Percentiles rank a stretch among this genome's conserved stretches.
These are phyloP conservation scores for Seriola quinqueradiata DNA, from an alignment of 2,113 vertebrate genomes.

Conservation along the genomic window DNA sequence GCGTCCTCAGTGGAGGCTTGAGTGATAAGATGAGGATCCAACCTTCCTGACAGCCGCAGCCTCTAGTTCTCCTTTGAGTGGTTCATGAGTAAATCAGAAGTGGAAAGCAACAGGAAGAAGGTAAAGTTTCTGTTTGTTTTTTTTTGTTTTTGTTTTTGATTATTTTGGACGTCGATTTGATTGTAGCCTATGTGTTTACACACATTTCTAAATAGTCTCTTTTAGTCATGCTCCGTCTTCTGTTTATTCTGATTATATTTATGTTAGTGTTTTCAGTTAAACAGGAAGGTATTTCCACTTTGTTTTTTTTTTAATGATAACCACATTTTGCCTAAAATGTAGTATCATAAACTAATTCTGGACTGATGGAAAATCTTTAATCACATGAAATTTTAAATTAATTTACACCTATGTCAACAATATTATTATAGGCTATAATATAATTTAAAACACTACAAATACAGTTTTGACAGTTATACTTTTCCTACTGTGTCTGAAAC, in stretches of 20 bases:
- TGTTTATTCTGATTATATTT: not conserved
- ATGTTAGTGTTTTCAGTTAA: not conserved
- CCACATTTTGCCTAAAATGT: not conserved
- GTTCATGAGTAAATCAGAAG: not conserved
- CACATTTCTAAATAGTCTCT: not conserved
- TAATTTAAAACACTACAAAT: not conserved
- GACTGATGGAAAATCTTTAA: not conserved
- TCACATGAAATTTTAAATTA: too few relatives aligned
- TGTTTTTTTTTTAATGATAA: too few relatives aligned
- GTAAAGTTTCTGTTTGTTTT: slow-evolving; percentile 39
- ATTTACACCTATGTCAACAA: too few relatives aligned
- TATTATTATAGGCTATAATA: not conserved
- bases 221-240: not conserved
- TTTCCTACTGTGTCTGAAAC: not conserved
- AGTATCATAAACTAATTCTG: not conserved
- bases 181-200: not conserved
- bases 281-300: not conserved
- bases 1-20: slow-evolving; percentile 15
- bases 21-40: slow-evolving; percentile 20
- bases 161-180: not conserved
- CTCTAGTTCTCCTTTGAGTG: not conserved
- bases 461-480: not conserved
- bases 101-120: slow-evolving; percentile 37
- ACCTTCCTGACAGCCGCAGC: not conserved
- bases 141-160: not conserved